Percentiles rank a stretch among this genome's conserved stretches.
Conservation (phyloP, 1,140 invertebrate species). For the Eubasilissa regina region DNA sequence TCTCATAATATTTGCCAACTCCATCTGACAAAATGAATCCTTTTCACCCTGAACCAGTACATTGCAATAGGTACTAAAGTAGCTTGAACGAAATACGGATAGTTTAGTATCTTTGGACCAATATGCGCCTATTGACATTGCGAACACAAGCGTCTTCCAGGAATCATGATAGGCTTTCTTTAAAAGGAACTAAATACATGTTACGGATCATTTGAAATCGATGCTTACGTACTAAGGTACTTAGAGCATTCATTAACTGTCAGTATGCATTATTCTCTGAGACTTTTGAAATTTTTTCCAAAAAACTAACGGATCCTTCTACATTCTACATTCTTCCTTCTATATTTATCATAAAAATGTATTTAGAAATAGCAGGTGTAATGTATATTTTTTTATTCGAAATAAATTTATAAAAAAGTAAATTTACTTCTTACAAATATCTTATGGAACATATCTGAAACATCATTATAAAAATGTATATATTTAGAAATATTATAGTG, state of each 20-base stretch:
- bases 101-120: neutral
- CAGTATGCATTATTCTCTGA: neutral
- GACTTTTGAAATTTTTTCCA: constrained; percentile 1
- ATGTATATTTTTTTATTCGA: no score
- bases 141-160: constrained; percentile 18
- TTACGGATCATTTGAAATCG: constrained; percentile 3
- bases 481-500: no score
- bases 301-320: no score
- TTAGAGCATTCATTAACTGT: constrained; percentile 6
- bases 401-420: no score
- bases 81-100: neutral
- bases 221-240: neutral
- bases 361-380: no score
- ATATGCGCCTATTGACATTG: constrained; percentile 21
- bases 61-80: constrained; percentile 15
- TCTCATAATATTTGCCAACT: constrained; percentile 17
- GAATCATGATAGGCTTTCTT: constrained; percentile 24
- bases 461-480: no score
- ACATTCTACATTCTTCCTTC: no score
- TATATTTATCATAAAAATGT: no score
- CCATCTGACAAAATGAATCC: constrained; percentile 24
- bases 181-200: constrained; percentile 17
- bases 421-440: no score
- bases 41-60: neutral
- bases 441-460: no score